These are phyloP conservation scores for Papilio xuthus DNA, from an alignment of 1,140 invertebrate species.

Conservation along the genomic window DNA sequence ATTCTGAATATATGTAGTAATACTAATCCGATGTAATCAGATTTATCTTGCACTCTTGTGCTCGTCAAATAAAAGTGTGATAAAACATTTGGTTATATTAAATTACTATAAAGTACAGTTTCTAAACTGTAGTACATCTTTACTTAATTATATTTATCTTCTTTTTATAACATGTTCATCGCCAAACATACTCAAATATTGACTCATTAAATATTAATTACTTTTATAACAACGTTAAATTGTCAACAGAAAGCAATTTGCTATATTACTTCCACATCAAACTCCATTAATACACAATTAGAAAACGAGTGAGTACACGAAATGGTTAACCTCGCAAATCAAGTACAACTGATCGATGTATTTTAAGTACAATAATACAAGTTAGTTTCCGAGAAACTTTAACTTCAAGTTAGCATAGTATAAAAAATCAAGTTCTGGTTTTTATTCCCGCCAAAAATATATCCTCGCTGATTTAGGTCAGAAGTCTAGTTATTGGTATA, in stretches of 20 bases:
- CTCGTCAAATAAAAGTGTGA: background rate
- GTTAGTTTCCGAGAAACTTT: background rate
- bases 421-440: too few relatives aligned
- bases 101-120: background rate
- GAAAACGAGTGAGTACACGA: background rate
- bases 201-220: constrained; percentile 15
- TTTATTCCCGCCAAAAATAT: too few relatives aligned
- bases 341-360: background rate
- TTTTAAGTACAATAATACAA: background rate
- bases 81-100: background rate
- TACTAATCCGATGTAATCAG: background rate
- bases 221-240: background rate
- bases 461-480: too few relatives aligned
- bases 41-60: background rate
- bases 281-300: background rate
- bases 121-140: background rate
- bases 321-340: background rate
- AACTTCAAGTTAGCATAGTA: too few relatives aligned
- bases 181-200: background rate
- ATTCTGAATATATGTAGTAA: background rate
- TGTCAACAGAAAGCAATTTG: constrained; percentile 4
- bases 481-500: too few relatives aligned
- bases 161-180: background rate
- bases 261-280: constrained; percentile 3
- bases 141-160: constrained; percentile 16